Conservation (phyloP, 2,888 invertebrate genomes). For the Coronaproctus castanopsis region DNA sequence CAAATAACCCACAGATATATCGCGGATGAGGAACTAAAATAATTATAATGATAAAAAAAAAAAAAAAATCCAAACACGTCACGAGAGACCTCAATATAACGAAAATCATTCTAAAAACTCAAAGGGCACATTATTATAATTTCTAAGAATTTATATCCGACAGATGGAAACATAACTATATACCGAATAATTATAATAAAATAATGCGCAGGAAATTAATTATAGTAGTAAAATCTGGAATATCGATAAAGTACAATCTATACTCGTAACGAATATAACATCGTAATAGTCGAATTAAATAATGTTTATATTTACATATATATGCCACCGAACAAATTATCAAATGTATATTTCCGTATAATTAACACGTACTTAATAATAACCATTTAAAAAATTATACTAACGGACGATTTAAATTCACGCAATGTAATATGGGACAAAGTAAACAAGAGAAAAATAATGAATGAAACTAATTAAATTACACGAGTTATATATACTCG, state of each 20-base stretch:
- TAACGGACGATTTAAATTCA: neutral
- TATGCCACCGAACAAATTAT: neutral
- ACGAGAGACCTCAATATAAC: neutral
- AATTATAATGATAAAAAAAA: neutral
- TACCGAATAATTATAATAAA: neutral
- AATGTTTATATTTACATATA: too few relatives aligned
- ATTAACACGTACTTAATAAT: neutral
- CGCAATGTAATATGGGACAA: neutral
- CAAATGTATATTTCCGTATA: neutral
- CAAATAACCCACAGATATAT: neutral
- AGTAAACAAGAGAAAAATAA: neutral
- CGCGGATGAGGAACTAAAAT: neutral
- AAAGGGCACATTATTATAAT: neutral
- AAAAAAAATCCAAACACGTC: neutral
- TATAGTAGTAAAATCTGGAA: neutral
- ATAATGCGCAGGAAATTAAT: neutral
- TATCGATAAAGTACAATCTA: neutral
- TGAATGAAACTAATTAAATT: neutral
- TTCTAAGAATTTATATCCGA: neutral
- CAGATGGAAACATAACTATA: neutral
- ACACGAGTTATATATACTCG: neutral
- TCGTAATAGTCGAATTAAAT: too few relatives aligned
- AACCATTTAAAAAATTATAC: too few relatives aligned
- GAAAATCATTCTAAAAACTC: neutral
- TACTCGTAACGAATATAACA: neutral